These are phyloP conservation scores for Agrypnus murinus DNA, from an alignment of 2,888 invertebrate genomes.

Conservation along the genomic window DNA sequence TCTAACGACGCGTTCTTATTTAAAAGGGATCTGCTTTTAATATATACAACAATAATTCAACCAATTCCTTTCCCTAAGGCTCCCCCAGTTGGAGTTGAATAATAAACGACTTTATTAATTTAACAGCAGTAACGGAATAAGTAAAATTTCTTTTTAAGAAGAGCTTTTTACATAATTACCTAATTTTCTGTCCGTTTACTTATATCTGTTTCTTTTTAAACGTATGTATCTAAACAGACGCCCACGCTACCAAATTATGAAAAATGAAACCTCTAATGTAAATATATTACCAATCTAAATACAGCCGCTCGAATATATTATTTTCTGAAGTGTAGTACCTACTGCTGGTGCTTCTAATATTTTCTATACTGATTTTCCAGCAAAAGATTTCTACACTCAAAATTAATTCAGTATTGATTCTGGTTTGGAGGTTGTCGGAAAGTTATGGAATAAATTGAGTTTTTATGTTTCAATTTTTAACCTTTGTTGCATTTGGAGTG, in stretches of 20 bases:
- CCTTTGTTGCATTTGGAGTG: constrained; percentile 14
- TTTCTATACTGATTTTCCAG: constrained; percentile 27
- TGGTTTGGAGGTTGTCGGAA: constrained; percentile 10
- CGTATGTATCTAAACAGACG: no score
- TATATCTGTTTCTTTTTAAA: constrained; percentile 1
- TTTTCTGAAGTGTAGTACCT: constrained; percentile 11
- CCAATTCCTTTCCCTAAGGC: constrained; percentile 6
- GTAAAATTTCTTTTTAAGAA: constrained; percentile 20
- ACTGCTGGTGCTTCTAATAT: constrained; percentile 1
- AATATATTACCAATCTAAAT: constrained; percentile 20
- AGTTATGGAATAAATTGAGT: constrained; percentile 33
- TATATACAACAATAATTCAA: constrained; percentile 16
- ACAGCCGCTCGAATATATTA: constrained; percentile 22
- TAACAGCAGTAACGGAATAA: constrained; percentile 22
- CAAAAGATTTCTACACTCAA: constrained; percentile 11
- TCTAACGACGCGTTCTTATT: not conserved
- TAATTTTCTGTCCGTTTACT: constrained; percentile 12
- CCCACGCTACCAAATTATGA: constrained; percentile 14
- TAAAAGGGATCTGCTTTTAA: constrained; percentile 6
- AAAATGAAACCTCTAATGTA: constrained; percentile 20
- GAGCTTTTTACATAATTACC: constrained; percentile 18
- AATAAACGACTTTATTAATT: constrained; percentile 22
- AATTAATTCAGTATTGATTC: constrained; percentile 31
- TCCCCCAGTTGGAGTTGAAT: constrained; percentile 2
- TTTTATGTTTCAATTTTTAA: constrained; percentile 25